These are phyloP conservation scores for Enoplosus armatus DNA, from an alignment of 2,797 vertebrate genomes.

Conservation along the genomic window DNA sequence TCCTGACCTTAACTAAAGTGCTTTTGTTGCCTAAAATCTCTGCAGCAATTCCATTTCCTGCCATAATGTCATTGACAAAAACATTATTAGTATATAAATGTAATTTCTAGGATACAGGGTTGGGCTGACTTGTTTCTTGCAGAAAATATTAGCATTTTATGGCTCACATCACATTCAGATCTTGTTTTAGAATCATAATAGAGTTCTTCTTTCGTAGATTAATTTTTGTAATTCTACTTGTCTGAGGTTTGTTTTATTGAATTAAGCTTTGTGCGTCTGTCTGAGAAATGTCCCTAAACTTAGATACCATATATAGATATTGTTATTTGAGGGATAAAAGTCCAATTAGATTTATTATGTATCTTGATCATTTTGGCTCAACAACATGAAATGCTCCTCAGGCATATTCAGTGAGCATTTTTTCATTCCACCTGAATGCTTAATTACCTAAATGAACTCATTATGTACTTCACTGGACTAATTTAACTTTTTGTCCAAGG, in stretches of 20 bases:
- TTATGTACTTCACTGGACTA: conserved; percentile 84
- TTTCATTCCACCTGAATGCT: conserved; percentile 84
- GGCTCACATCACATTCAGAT: neutral
- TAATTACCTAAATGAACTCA: conserved; percentile 88
- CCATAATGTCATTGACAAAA: neutral
- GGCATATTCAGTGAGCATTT: conserved; percentile 77
- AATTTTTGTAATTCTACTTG: conserved; percentile 12
- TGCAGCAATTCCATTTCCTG: neutral
- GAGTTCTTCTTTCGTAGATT: neutral
- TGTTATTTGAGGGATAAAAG: conserved; percentile 46
- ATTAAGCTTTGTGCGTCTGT: conserved; percentile 39
- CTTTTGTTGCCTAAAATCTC: neutral
- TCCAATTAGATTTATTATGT: conserved; percentile 69
- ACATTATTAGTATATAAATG: neutral
- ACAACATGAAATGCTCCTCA: conserved; percentile 71
- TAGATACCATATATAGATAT: conserved; percentile 10
- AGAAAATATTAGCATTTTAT: neutral
- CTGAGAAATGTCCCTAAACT: neutral
- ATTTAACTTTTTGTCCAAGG: conserved; percentile 85
- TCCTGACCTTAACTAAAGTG: neutral
- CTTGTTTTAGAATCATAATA: neutral
- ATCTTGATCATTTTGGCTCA: conserved; percentile 73
- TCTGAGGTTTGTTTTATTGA: conserved; percentile 28
- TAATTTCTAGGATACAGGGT: neutral
- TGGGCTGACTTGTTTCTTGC: neutral